Evolutionary conservation across 2,888 invertebrate species (phyloP), one percentile per base, ranked within the genome.

Genomic region (Drosophila meridiana): DNA sequence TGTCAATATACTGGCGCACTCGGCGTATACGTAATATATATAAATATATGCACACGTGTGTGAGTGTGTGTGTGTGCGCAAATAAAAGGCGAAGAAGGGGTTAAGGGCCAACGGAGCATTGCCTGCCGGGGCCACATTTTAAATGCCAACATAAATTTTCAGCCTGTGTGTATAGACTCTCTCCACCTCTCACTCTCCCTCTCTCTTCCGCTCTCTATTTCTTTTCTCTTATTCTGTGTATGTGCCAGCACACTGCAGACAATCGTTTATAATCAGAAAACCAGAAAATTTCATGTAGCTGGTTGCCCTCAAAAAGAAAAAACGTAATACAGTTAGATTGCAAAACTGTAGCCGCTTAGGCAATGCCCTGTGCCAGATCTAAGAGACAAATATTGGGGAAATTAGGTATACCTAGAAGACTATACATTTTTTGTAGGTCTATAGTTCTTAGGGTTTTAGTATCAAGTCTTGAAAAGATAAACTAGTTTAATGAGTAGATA

Each of bases 251-350:
- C 73, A 80, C 76, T 89, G 89, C 89, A 82, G 85, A 82, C 85
- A 80, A 89, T 86, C 88, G 88, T 86, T 89, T 86, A 86, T 87
- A 86, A 83, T 88, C 90, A 83, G 84, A 89, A 86, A 78, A 79
- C 64, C 78, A 88, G 87, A 83, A 90, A 88, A 90, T 88, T 83
- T 85, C 85, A 76, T 87, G 82, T 72, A 72, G 74, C 62, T 82
- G 84, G 72, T 73, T 78, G 64, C 71, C 87, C 76, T 61, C 70
- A 75, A 53, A 52, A n/a, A 32, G 20, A 20, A 11, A n/a, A 32
- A 50, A 32, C 1, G 3, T 20, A 50, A 50, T 38, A 20, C 32
- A 42, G 14, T 30, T 52, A 38, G 28, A 4, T 4, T n/a, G 30
- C 11, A 11, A 40, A 2, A 20, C 0, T 5, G 5, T 5, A 20